These are phyloP conservation scores for Aratinga solstitialis DNA, from an alignment of 2,797 vertebrate genomes.

Conservation along the genomic window DNA sequence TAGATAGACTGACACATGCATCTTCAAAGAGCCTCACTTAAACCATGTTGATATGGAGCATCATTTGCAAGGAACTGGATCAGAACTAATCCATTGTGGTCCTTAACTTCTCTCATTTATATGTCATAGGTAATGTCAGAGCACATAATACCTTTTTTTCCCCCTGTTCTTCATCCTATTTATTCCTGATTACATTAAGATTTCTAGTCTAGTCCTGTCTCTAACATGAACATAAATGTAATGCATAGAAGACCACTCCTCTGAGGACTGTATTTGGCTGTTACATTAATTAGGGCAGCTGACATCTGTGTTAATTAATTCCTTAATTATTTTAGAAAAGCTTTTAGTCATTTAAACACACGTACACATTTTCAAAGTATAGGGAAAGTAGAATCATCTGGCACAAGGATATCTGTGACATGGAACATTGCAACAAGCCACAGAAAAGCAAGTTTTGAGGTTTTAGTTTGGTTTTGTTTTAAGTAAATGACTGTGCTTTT, in stretches of 20 bases:
- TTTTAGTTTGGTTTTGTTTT: background rate
- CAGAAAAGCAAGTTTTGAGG: background rate
- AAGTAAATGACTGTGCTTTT: background rate
- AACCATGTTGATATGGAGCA: background rate
- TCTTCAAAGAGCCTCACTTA: background rate
- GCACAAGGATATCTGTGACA: background rate
- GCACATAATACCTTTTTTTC: background rate
- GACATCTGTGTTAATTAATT: background rate
- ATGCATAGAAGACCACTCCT: background rate
- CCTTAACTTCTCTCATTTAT: background rate
- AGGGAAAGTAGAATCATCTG: background rate
- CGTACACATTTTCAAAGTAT: background rate
- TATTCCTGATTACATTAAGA: background rate
- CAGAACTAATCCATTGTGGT: background rate
- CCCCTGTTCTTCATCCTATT: background rate
- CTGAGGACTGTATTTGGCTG: background rate
- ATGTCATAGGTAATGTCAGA: background rate
- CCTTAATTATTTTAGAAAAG: background rate
- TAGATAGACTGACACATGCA: background rate
- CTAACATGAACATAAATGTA: background rate
- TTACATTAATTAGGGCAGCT: background rate
- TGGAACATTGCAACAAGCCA: fast-evolving
- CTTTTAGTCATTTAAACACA: background rate
- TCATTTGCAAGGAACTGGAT: background rate
- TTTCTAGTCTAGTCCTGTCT: background rate